Percentiles rank a stretch among this genome's conserved stretches.
Conservation (phyloP, 1,140 invertebrate species). For the Drosophila pallidifrons region DNA sequence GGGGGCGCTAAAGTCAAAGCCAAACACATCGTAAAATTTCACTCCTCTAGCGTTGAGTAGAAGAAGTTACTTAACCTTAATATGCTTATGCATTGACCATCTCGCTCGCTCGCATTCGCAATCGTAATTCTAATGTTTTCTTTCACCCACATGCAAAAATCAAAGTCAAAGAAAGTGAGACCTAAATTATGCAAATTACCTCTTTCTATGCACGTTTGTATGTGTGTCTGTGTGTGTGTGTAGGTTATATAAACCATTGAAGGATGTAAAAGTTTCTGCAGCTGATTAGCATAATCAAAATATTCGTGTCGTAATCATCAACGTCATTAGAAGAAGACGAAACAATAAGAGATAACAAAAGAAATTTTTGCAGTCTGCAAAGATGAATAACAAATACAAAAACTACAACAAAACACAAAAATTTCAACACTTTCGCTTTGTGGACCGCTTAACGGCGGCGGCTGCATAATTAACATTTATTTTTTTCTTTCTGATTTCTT, state of each 20-base stretch:
- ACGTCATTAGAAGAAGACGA: conserved; percentile 17
- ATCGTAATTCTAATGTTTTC: conserved; percentile 18
- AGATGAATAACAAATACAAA: conserved; percentile 4
- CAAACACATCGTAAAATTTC: conserved; percentile 10
- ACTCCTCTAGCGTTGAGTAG: conserved; percentile 6
- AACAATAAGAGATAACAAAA: conserved; percentile 19
- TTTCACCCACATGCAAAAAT: conserved; percentile 12
- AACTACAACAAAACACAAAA: conserved; percentile 2
- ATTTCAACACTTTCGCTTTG: conserved; percentile 66
- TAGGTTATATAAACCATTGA: conserved; percentile 65
- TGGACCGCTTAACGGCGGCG: conserved; percentile 21
- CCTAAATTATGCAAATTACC: conserved; percentile 67
- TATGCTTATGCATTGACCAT: not conserved
- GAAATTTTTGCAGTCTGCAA: conserved; percentile 41
- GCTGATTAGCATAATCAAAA: conserved; percentile 62
- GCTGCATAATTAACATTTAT: conserved; percentile 69
- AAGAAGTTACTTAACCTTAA: conserved; percentile 35
- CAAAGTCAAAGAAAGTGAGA: conserved; percentile 37
- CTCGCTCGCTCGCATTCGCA: not conserved
- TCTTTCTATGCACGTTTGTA: not conserved
- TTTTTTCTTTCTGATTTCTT: conserved; percentile 22
- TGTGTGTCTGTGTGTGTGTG: conserved; percentile 22
- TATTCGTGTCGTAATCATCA: conserved; percentile 60
- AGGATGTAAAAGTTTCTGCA: conserved; percentile 59
- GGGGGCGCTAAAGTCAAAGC: not conserved